A percentile compares a stretch with the other conserved stretches of the same genome.
Conservation (phyloP, 2,797 vertebrate species). For the Crax fasciolata region DNA sequence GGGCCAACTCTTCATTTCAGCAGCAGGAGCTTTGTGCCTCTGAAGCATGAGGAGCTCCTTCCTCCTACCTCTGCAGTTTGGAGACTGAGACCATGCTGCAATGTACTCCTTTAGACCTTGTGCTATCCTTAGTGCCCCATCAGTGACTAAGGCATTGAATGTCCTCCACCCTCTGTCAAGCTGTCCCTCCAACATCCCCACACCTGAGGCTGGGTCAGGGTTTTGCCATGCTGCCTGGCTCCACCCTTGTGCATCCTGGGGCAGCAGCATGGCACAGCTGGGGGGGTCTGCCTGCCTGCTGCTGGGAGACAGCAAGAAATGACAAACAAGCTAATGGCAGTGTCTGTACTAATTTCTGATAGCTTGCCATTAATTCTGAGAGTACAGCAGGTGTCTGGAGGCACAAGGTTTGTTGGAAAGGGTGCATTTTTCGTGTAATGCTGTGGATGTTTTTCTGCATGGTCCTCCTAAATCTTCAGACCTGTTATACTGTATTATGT, state of each 20-base stretch:
- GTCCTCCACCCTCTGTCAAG: neutral
- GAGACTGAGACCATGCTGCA: neutral
- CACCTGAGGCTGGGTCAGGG: neutral
- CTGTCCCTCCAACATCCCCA: neutral
- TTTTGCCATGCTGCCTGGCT: neutral
- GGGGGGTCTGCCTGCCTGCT: neutral
- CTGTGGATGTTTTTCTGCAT: constrained; percentile 47
- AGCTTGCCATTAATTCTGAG: constrained; percentile 57
- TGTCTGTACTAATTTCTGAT: constrained; percentile 36
- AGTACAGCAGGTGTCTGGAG: constrained; percentile 43
- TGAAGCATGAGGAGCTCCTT: neutral
- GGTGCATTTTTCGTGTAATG: constrained; percentile 58
- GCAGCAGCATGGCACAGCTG: neutral
- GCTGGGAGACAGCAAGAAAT: constrained; percentile 4
- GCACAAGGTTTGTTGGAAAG: constrained; percentile 60
- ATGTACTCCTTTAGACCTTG: neutral
- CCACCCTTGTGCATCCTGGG: neutral
- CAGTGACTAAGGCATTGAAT: neutral
- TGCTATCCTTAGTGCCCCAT: neutral
- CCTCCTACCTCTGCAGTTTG: neutral
- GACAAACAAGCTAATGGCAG: constrained; percentile 31
- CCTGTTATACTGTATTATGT: constrained; percentile 66
- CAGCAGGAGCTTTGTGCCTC: neutral
- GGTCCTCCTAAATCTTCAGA: constrained; percentile 53
- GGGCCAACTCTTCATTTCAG: neutral